Base-by-base conservation (phyloP, 2,797 vertebrate species). In the Eulemur mongoz region DNA sequence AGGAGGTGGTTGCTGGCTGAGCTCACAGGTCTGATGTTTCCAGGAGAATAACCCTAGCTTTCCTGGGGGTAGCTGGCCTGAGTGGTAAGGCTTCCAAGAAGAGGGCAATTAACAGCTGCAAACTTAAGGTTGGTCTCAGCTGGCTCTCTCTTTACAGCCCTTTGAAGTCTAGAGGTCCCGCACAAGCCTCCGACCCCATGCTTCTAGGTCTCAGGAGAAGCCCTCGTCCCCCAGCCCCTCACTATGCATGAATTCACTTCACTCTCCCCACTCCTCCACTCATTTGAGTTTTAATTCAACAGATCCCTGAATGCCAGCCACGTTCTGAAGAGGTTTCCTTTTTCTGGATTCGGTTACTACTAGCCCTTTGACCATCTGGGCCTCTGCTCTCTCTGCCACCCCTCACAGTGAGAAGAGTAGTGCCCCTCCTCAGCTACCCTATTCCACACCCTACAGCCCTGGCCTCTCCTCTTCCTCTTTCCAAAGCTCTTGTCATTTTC, bases 401-500 rank as follows among this genome's bases (percentile, higher is more conserved):
- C 48, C 18, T 38, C 22, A 52, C 4, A 43, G 11, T 50, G 45
- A 72, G 50, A 78, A 52, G 43, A 45, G 79, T 45, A 73, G 50
- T 7, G 38, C 15, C 43, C 50, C 48, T n/a, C n/a, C 59, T 25
- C 78, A n/a, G 20, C n/a, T 67, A 50, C 43, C 57, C 50, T 20
- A 35, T 52, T 59, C 84, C 54, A 79, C 78, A 80, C 61, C 69
- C 85, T 38, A 8, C 40, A 40, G 45, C 32, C 32, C 86, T 27
- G 73, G 76, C 40, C 48, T 95, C 61, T 57, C 57, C 52, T 63
- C 89, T 98, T 96, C 97, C 97, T 96, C 96, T 97, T 97, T 97
- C 70, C 95, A 86, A 88, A 97, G 61, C 72, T 79, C 80, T 94
- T 67, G 86, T 81, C 54, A 57, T 59, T 93, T 96, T 65, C 85